These are phyloP conservation scores for Conus canariensis DNA, from an alignment of 2,888 invertebrate genomes.

Conservation along the genomic window DNA sequence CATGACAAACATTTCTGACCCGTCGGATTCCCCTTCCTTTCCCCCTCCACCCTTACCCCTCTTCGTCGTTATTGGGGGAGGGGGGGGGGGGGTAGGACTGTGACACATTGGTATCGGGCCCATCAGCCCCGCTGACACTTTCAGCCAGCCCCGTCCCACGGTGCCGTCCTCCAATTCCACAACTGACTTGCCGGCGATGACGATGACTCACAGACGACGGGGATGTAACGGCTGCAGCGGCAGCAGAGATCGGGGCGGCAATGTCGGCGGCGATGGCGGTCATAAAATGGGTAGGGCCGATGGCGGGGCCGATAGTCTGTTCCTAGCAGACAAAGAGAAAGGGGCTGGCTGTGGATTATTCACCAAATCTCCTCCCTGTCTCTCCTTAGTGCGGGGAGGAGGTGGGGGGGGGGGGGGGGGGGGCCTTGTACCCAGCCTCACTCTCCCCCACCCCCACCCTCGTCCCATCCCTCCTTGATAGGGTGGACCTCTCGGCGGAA, in stretches of 20 bases:
- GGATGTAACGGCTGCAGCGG: neutral
- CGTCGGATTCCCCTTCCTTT: too few species aligned
- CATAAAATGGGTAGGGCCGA: conserved; percentile 13
- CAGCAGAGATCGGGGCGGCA: neutral
- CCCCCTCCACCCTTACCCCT: too few species aligned
- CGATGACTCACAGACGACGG: conserved; percentile 13
- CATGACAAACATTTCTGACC: too few species aligned
- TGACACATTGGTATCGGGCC: neutral
- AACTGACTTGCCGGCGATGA: conserved; percentile 6
- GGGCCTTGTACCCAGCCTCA: neutral
- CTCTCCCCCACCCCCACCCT: neutral
- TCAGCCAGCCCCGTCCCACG: neutral
- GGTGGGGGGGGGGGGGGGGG: neutral
- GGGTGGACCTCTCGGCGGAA: conserved; percentile 32
- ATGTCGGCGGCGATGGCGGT: neutral
- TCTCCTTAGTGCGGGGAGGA: neutral
- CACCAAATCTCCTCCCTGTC: conserved; percentile 32
- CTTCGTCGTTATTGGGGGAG: too few species aligned
- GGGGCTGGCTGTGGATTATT: conserved; percentile 32
- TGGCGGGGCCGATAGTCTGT: neutral
- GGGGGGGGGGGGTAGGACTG: too few species aligned
- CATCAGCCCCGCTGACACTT: neutral
- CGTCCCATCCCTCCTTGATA: conserved; percentile 13
- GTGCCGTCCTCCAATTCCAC: neutral
- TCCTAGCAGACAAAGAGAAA: conserved; percentile 27